Conservation (phyloP, 2,113 vertebrate species). For the Spheniscus mendiculus region DNA sequence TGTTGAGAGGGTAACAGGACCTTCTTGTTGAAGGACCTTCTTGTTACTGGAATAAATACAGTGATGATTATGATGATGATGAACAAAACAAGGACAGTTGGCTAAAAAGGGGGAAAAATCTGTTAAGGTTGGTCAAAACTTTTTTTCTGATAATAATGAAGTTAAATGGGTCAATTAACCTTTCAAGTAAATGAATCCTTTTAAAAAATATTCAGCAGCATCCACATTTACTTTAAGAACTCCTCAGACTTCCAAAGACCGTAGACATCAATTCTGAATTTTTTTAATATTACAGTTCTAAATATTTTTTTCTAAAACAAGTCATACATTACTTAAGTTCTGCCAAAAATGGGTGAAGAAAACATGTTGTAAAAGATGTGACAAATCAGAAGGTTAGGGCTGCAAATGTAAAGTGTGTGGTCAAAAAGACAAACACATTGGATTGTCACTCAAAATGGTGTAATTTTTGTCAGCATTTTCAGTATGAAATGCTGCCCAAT, state of each 20-base stretch:
- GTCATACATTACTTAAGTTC: background rate
- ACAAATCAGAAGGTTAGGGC: background rate
- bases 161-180: background rate
- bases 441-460: background rate
- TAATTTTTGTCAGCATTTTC: background rate
- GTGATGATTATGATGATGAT: background rate
- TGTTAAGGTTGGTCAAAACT: background rate
- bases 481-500: background rate
- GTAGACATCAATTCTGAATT: background rate
- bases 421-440: background rate
- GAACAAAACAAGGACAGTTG: background rate
- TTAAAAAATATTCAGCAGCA: background rate
- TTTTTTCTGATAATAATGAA: background rate
- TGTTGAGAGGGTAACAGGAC: too few relatives aligned
- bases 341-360: background rate
- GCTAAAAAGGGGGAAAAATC: rapidly evolving
- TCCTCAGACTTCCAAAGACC: background rate
- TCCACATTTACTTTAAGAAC: background rate
- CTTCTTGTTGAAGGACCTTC: background rate
- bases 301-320: background rate
- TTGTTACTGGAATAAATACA: background rate
- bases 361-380: background rate
- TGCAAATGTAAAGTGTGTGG: background rate
- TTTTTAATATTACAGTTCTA: background rate
- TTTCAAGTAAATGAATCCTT: background rate